Conservation (phyloP, 2,797 vertebrate genomes). For the Streptopelia turtur region DNA sequence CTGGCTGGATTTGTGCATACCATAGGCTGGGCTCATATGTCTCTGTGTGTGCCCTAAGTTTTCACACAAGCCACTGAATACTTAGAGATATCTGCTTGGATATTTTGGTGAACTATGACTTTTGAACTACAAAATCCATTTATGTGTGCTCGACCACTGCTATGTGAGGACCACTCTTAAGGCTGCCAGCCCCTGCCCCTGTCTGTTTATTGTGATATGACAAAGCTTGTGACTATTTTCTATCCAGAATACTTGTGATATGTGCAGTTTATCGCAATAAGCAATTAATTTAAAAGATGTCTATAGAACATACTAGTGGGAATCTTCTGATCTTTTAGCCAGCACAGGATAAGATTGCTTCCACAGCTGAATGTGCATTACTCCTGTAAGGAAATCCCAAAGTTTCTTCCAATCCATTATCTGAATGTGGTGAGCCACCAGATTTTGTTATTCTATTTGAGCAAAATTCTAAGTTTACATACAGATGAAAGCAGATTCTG, state of each 20-base stretch:
- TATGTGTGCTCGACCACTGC: neutral
- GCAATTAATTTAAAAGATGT: neutral
- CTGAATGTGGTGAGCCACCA: neutral
- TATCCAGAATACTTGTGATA: neutral
- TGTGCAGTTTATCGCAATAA: neutral
- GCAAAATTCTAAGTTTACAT: neutral
- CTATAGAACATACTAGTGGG: neutral
- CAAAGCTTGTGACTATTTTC: neutral
- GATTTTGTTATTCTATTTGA: neutral
- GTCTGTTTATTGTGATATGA: neutral
- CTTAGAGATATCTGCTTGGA: neutral
- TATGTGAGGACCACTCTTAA: neutral
- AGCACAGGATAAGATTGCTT: neutral
- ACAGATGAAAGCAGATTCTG: slow-evolving; percentile 23
- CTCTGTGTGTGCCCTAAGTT: rapidly evolving
- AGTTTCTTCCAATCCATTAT: slow-evolving; percentile 1
- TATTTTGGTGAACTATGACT: neutral
- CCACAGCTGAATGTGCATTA: neutral
- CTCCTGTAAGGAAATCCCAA: neutral
- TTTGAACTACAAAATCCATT: neutral
- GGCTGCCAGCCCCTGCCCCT: neutral
- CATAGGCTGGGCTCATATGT: neutral
- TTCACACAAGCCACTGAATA: neutral
- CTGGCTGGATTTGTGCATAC: neutral
- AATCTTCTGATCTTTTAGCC: neutral